Evolutionary conservation across 2,113 vertebrate species (phyloP).

Genomic region (Apus apus): DNA sequence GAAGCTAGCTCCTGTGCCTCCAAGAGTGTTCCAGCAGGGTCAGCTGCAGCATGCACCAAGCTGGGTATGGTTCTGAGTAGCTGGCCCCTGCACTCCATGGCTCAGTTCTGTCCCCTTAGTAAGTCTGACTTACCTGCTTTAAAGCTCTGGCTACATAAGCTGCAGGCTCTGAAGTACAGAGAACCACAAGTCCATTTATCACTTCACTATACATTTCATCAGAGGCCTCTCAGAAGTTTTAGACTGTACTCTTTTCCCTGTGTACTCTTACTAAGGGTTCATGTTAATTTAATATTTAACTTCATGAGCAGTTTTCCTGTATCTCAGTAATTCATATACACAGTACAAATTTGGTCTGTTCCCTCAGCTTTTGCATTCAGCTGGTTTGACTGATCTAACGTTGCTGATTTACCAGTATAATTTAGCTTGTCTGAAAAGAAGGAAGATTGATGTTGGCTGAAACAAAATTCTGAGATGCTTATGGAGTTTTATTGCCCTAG

Average conservation of each 20-base stretch:
- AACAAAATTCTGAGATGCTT: constrained; percentile 25
- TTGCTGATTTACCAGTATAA: not conserved
- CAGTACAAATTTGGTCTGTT: not conserved
- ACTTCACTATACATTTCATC: not conserved
- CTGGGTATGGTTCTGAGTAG: not conserved
- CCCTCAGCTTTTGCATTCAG: constrained; percentile 21
- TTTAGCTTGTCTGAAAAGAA: constrained; percentile 19
- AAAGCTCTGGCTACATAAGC: not conserved
- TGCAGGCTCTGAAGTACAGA: not conserved
- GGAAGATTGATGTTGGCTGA: constrained; percentile 18
- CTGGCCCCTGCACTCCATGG: rapidly evolving
- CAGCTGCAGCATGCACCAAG: not conserved
- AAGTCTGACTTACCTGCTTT: not conserved
- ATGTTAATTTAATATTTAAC: constrained; percentile 10
- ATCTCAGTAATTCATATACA: not conserved
- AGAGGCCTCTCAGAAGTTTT: not conserved
- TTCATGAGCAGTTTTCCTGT: constrained; percentile 36
- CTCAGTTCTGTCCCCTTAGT: not conserved
- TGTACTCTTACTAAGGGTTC: not conserved
- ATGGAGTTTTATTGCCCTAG: constrained; percentile 25
- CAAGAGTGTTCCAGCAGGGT: not conserved
- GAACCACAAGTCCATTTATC: not conserved
- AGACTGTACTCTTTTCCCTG: not conserved
- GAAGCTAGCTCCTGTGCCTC: not conserved
- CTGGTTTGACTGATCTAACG: not conserved